Percentiles rank a stretch among this genome's conserved stretches.
Conservation (phyloP, 1,140 invertebrate species). For the Monochamus saltuarius region DNA sequence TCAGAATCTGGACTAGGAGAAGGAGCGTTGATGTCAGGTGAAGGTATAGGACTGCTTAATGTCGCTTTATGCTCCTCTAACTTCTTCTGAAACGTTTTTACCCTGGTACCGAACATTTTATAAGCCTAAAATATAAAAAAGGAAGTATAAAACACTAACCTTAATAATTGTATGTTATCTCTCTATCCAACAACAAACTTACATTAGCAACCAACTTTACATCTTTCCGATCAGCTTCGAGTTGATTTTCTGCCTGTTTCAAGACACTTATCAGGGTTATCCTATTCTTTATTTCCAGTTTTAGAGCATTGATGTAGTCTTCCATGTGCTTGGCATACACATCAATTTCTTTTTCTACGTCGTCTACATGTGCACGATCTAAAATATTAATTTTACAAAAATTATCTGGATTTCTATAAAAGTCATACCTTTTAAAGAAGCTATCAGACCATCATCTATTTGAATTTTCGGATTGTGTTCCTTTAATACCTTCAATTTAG, state of each 20-base stretch:
- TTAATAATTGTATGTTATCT: no score
- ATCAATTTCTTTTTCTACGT: constrained; percentile 86
- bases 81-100: constrained; percentile 82
- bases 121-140: constrained; percentile 73
- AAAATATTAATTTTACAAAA: constrained; percentile 13
- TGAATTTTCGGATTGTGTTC: constrained; percentile 55
- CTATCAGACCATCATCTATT: constrained; percentile 63
- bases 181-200: constrained; percentile 52
- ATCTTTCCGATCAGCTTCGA: constrained; percentile 85
- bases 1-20: constrained; percentile 81
- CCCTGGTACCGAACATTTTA: constrained; percentile 84
- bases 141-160: constrained; percentile 1
- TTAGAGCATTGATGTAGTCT: constrained; percentile 75
- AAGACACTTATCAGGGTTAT: constrained; percentile 72
- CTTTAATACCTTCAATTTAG: constrained; percentile 64
- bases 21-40: constrained; percentile 77
- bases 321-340: constrained; percentile 76
- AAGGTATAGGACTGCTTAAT: constrained; percentile 66
- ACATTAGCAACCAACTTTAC: constrained; percentile 92
- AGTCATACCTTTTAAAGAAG: constrained; percentile 68
- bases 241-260: constrained; percentile 80
- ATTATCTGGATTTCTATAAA: neutral
- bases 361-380: constrained; percentile 82
- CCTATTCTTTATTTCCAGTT: constrained; percentile 80
- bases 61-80: constrained; percentile 74